These are phyloP conservation scores for Siphamia tubifer DNA, from an alignment of 2,113 vertebrate genomes.

Conservation along the genomic window DNA sequence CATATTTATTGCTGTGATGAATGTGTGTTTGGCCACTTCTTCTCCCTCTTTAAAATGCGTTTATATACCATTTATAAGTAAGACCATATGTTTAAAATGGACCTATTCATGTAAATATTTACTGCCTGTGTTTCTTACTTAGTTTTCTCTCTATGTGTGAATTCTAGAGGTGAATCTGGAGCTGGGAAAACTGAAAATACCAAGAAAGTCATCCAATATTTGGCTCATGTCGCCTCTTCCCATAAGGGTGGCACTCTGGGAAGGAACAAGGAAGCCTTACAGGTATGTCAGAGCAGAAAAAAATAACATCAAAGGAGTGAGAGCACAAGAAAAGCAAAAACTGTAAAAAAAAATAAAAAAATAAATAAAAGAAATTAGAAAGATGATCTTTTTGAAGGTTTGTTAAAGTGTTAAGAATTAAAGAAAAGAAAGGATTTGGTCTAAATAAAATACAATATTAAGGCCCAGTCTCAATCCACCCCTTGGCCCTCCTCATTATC, in stretches of 20 bases:
- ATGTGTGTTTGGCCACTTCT: conserved; percentile 4
- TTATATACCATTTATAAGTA: conserved; percentile 7
- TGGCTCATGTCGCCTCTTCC: conserved; percentile 89
- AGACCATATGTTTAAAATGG: conserved; percentile 13
- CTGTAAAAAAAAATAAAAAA: not conserved
- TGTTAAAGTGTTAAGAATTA: not conserved
- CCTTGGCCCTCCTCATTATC: too few species aligned
- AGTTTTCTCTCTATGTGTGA: conserved; percentile 16
- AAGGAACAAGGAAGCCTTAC: conserved; percentile 72
- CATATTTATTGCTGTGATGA: conserved; percentile 19
- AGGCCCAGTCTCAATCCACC: too few species aligned
- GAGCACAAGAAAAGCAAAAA: not conserved
- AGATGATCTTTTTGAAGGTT: not conserved
- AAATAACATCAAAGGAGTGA: not conserved
- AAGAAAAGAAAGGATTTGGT: too few species aligned
- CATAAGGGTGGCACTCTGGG: conserved; percentile 79
- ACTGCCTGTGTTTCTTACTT: not conserved
- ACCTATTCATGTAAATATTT: not conserved
- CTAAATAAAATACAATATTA: too few species aligned
- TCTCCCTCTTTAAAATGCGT: conserved; percentile 1
- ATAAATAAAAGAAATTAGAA: too few species aligned
- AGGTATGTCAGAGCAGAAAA: conserved; percentile 52
- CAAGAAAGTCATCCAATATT: conserved; percentile 93
- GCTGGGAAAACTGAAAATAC: conserved; percentile 95
- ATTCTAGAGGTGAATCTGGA: conserved; percentile 89